Percentiles rank a stretch among this genome's conserved stretches.
phyloP scores from a whole-genome alignment of 2,888 invertebrate genomes.

The Apamea sordens region DNA sequence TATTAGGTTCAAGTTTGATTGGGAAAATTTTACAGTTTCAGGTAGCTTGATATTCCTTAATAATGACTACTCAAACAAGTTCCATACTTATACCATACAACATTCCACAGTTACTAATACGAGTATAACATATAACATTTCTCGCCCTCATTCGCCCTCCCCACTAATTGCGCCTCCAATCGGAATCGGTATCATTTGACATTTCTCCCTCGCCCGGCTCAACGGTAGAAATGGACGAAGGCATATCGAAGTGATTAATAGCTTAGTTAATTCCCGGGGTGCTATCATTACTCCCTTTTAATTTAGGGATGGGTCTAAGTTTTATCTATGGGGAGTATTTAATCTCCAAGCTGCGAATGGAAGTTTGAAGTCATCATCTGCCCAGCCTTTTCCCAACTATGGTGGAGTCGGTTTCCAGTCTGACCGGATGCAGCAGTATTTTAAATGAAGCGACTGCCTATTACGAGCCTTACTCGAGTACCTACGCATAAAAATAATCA shows the following conservation, averaged over 20 bases:
- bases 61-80: neutral
- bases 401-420: no score
- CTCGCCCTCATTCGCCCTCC: conserved; percentile 7
- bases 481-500: neutral
- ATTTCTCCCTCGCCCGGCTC: conserved; percentile 23
- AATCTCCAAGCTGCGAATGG: neutral
- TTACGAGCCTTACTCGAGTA: no score
- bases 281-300: conserved; percentile 17
- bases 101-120: neutral
- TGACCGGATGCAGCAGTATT: no score
- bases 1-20: no score
- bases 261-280: conserved; percentile 41
- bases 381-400: no score
- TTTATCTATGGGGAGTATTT: conserved; percentile 9
- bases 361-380: no score
- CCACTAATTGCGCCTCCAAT: conserved; percentile 45
- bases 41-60: neutral
- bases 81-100: neutral
- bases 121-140: conserved; percentile 20
- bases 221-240: conserved; percentile 21
- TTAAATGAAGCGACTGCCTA: no score
- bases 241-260: conserved; percentile 55
- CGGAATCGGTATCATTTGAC: conserved; percentile 49
- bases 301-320: conserved; percentile 21
- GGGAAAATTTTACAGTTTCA: no score